Evolutionary conservation across 2,888 invertebrate genomes (phyloP), one percentile per base, ranked within the genome.

Genomic region (Ophonus ardosiacus): DNA sequence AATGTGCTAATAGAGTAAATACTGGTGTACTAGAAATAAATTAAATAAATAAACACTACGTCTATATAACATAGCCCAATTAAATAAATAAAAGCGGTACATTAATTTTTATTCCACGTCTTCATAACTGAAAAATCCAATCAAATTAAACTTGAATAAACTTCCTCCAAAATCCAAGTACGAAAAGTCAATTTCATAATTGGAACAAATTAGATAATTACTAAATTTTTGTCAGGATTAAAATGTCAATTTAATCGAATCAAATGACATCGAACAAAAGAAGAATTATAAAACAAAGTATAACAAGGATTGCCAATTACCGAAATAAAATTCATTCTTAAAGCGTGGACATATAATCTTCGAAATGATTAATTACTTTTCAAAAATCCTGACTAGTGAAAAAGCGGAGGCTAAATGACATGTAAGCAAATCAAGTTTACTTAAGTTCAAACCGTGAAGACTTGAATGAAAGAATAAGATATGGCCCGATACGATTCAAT

Each of bases 401-500:
- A 68, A 68, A n/a, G 31, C n/a, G 21, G 8, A 24, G n/a, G 31
- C n/a, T 68, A 31, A 40, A 68, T 68, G 38, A 68, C 68, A 68
- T 68, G 68, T 40, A 68, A 68, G 15, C 38, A 38, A 38, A 68
- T 68, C n/a, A 68, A 15, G 68, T 40, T 68, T 74, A 74, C 74
- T 74, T n/a, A 74, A 74, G 74, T 74, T 74, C 43, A 56, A 8
- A 74, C 17, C 51, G 51, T 74, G 51, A 74, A 74, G 51, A 74
- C 13, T 51, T 74, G 74, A 74, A 74, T 74, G 74, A 74, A 43
- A 74, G 21, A 74, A 74, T 21, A 74, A 51, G 43, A 43, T 51
- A 74, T 74, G 51, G n/a, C 18, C 21, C 10, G 74, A 51, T 74
- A 74, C 74, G 74, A 74, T 74, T 74, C 74, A 74, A 43, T 74